Evolutionary conservation across 1,140 invertebrate species (phyloP).

Genomic region (Apis florea): DNA sequence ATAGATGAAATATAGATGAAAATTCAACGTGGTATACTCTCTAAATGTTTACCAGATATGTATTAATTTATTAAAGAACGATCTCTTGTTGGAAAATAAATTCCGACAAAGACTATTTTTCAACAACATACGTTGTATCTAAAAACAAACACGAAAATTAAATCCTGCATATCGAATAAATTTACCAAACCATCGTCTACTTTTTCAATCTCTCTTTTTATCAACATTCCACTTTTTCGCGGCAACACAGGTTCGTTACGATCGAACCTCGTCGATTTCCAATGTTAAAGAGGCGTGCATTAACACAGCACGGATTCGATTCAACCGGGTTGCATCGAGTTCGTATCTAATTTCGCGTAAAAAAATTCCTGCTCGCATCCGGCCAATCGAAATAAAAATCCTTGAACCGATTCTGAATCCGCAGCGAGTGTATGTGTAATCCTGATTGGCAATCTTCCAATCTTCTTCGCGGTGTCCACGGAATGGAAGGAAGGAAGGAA

Average conservation of each 20-base stretch:
- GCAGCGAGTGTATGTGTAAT: conserved; percentile 19
- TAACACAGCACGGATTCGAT: not conserved
- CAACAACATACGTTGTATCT: not conserved
- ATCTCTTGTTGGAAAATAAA: not conserved
- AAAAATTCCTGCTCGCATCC: conserved; percentile 31
- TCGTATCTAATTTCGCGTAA: conserved; percentile 30
- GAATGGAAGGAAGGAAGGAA: conserved; percentile 9
- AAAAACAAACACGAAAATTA: not conserved
- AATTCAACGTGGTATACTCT: too few species aligned
- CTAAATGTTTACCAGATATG: too few species aligned
- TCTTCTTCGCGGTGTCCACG: conserved; percentile 2
- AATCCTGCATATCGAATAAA: not conserved
- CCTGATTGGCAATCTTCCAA: conserved; percentile 45
- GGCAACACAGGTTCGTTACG: not conserved
- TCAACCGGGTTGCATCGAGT: not conserved
- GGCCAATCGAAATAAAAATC: conserved; percentile 22
- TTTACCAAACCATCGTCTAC: not conserved
- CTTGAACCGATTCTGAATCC: conserved; percentile 40
- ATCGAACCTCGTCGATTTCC: not conserved
- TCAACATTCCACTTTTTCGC: conserved; percentile 1
- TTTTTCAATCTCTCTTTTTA: not conserved
- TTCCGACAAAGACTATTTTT: not conserved
- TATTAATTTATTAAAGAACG: too few species aligned
- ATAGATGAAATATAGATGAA: too few species aligned
- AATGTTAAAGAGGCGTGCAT: conserved; percentile 15